These are phyloP conservation scores for honey bee (Apis mellifera) DNA, from an alignment of 1,140 invertebrate genomes.

Conservation along the genomic window DNA sequence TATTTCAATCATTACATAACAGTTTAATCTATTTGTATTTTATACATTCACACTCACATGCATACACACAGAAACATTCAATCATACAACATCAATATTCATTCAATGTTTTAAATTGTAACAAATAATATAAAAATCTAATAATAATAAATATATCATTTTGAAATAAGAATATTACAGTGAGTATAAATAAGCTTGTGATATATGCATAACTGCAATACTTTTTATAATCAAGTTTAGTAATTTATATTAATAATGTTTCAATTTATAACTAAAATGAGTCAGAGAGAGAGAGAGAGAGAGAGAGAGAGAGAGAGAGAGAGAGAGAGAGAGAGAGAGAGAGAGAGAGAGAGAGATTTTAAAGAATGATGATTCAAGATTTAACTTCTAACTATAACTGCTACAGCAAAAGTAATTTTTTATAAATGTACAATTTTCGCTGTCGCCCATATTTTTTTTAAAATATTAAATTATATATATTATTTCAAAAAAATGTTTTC, in stretches of 20 bases:
- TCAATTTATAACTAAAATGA: slow-evolving; percentile 37
- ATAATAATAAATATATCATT: slow-evolving; percentile 56
- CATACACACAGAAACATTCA: slow-evolving; percentile 23
- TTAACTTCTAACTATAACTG: slow-evolving; percentile 24
- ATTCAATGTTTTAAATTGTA: slow-evolving; percentile 40
- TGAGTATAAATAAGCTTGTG: slow-evolving; percentile 34
- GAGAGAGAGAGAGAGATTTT: neutral
- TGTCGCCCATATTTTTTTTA: neutral
- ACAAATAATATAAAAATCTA: slow-evolving; percentile 43
- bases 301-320: too few species aligned
- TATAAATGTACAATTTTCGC: slow-evolving; percentile 22
- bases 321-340: too few species aligned
- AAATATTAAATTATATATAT: neutral
- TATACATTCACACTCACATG: slow-evolving; percentile 34
- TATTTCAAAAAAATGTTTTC: slow-evolving; percentile 32
- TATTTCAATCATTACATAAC: slow-evolving; percentile 50
- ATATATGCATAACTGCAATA: slow-evolving; percentile 25
- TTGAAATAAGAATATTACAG: slow-evolving; percentile 30
- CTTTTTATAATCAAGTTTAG: slow-evolving; percentile 31
- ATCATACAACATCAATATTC: slow-evolving; percentile 8
- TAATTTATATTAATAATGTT: slow-evolving; percentile 30
- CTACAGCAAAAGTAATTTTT: slow-evolving; percentile 16
- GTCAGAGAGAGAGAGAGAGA: too few species aligned
- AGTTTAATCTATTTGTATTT: slow-evolving; percentile 46
- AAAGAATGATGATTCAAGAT: slow-evolving; percentile 24